phyloP scores from a whole-genome alignment of 1,140 invertebrate genomes.

The Planococcus citri region DNA sequence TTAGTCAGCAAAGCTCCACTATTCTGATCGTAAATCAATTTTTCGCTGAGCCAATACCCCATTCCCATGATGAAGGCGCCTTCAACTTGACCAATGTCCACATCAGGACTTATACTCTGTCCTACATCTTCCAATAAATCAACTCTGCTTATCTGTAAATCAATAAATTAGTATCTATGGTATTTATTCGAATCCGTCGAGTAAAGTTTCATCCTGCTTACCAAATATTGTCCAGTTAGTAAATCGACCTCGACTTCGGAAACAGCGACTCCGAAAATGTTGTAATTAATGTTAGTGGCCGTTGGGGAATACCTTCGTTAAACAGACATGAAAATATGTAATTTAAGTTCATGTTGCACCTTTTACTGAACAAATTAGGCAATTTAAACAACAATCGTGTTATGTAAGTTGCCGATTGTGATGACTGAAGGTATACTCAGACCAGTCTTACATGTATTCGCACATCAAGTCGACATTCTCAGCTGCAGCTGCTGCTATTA shows the following conservation, averaged over 20 bases:
- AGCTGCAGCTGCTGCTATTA: conserved; percentile 44
- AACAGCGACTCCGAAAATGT: conserved; percentile 45
- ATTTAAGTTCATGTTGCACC: no score
- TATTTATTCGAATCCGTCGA: no score
- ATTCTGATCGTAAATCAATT: conserved; percentile 48
- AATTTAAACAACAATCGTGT: no score
- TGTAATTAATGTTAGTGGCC: conserved; percentile 26
- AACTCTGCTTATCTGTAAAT: conserved; percentile 47
- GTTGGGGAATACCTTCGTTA: conserved; percentile 5
- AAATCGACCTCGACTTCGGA: conserved; percentile 63
- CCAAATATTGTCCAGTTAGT: conserved; percentile 51
- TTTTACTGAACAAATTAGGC: no score
- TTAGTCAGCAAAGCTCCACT: conserved; percentile 57
- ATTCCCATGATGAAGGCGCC: conserved; percentile 78
- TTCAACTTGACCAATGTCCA: conserved; percentile 79
- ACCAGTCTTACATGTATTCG: conserved; percentile 49
- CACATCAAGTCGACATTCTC: conserved; percentile 50
- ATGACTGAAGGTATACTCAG: no score
- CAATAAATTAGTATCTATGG: no score
- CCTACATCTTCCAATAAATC: conserved; percentile 67
- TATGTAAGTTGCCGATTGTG: no score
- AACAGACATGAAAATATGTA: no score
- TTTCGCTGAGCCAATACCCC: conserved; percentile 66
- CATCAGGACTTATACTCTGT: conserved; percentile 55
- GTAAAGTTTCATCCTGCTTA: no score